Evolutionary conservation across 1,140 invertebrate species (phyloP), one percentile per base, ranked within the genome.

Genomic region (Papilio polyxenes): DNA sequence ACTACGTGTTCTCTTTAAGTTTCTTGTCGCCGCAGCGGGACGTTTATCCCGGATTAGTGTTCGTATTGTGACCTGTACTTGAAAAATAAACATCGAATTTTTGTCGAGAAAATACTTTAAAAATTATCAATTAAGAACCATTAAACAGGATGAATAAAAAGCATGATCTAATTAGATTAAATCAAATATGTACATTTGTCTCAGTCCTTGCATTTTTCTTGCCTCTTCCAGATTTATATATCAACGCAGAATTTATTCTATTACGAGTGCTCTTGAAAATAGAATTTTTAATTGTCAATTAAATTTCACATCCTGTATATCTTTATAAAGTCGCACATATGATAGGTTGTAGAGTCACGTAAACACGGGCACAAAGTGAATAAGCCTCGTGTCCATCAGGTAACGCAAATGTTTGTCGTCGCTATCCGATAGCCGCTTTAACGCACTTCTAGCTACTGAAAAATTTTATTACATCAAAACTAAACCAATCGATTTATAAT

Each of bases 31-130:
- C 62, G 31, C 65, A 72, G 31, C 65, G 65, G 31, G 65, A 37
- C 65, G 65, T 72, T 72, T 72, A 72, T 37, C 65, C 65, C 5
- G 65, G 65, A 72, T 72, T 72, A 72, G 65, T 11, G 65, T 31
- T 72, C 31, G 23, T 37, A 72, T 15, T 37, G 65, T 72, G 23
- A 13, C 65, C 10, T 72, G 31, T 8, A 72, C 31, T 72, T 72
- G 65, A 15, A 72, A 72, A 72, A 72, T 31, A 72, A 40, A 72
- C 56, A 59, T 9, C 17, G 13, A 59, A 59, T 8, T 20, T 51
- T 10, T 51, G 20, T 17, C 20, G 8, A 8, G n/a, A 59, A 59
- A 59, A 31, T 7, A 59, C n/a, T 20, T 59, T 20, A 59, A 59
- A 20, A 59, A 9, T 59, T 1, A 9, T 20, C 8, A 59, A 44